Percentiles rank a stretch among this genome's conserved stretches.
Evolutionary conservation across 2,888 invertebrate species (phyloP).

Genomic region (Noctua fimbriata): DNA sequence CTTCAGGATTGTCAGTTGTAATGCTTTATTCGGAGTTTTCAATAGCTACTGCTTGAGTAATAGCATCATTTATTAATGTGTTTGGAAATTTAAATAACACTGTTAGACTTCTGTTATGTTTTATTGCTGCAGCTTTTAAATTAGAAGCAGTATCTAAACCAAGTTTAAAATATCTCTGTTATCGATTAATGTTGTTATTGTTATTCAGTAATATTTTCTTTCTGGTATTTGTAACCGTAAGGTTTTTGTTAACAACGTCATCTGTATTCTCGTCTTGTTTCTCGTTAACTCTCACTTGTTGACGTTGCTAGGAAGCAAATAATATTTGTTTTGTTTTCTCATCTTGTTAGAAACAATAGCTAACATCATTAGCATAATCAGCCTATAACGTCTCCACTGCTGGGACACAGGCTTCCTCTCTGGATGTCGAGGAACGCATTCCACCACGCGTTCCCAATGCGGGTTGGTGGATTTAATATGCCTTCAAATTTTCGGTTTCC

Average conservation of each 20-base stretch:
- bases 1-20: constrained; percentile 18
- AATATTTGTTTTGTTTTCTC: constrained; percentile 7
- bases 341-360: constrained; percentile 19
- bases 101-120: not conserved
- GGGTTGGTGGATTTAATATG: not conserved
- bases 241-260: not conserved
- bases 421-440: not conserved
- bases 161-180: too few relatives aligned
- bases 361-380: constrained; percentile 28
- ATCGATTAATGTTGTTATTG: not conserved
- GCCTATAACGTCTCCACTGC: not conserved
- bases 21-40: constrained; percentile 13
- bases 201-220: not conserved
- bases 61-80: constrained; percentile 11
- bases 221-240: not conserved
- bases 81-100: constrained; percentile 3
- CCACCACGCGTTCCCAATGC: not conserved
- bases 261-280: constrained; percentile 16
- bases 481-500: not conserved
- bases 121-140: not conserved
- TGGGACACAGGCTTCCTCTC: not conserved
- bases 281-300: constrained; percentile 21
- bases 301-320: constrained; percentile 4
- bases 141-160: not conserved
- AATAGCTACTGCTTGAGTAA: constrained; percentile 23